These are phyloP conservation scores for Thermophis baileyi DNA, from an alignment of 2,113 vertebrate species.

Conservation along the genomic window DNA sequence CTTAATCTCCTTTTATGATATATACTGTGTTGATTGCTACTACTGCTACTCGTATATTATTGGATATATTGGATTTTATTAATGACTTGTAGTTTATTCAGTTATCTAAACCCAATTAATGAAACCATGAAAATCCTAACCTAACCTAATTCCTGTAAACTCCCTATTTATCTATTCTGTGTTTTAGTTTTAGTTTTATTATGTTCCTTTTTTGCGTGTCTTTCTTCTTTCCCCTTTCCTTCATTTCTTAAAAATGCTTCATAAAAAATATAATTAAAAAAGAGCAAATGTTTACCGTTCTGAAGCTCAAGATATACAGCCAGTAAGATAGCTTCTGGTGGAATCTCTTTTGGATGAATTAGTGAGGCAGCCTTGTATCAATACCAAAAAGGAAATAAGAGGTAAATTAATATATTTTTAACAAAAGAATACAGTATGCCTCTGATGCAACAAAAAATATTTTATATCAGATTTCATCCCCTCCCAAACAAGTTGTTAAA, in stretches of 20 bases:
- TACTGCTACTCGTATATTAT: not conserved
- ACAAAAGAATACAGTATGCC: not conserved
- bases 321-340: constrained; percentile 93
- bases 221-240: not conserved
- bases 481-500: not conserved
- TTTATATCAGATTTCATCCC: not conserved
- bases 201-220: not conserved
- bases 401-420: constrained; percentile 1
- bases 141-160: not conserved
- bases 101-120: not conserved
- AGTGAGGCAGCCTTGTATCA: constrained; percentile 85
- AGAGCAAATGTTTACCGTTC: constrained; percentile 76
- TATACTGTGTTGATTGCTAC: not conserved
- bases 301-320: constrained; percentile 96
- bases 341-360: constrained; percentile 94
- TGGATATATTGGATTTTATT: not conserved
- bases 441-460: not conserved
- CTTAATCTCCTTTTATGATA: not conserved
- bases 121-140: not conserved
- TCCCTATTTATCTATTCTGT: not conserved
- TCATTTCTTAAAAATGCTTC: not conserved
- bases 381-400: constrained; percentile 32
- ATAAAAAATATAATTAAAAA: not conserved
- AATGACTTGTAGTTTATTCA: not conserved
- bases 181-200: not conserved